Evolutionary conservation across 2,888 invertebrate species (phyloP), one percentile per base, ranked within the genome.

Genomic region (Drosophila conformis): DNA sequence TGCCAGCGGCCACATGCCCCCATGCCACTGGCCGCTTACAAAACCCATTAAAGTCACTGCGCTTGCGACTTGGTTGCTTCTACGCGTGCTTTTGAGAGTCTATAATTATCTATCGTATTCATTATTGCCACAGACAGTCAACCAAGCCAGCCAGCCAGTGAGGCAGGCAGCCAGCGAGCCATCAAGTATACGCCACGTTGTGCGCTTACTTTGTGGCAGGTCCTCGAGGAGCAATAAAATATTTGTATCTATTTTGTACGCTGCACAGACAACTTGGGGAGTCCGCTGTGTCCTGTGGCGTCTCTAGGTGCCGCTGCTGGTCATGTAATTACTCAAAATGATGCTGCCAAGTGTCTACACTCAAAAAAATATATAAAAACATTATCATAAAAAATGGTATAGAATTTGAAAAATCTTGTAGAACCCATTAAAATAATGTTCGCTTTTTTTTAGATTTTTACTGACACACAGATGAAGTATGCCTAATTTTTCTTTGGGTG

Each of bases 151-250:
- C 13, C 54, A 40, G n/a, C 21, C n/a, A 33, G 21, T 10, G 15
- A 38, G 25, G 35, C 49, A 35, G 35, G 6, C 33, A 4, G 51
- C 29, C 59, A 56, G 6, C 33, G 27, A 25, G 61, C 13, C 64
- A 70, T 77, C 74, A 71, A 74, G 83, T 74, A 68, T 80, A 69
- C 69, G 78, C 73, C 35, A 61, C 75, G 69, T 72, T 68, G 63
- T 52, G 42, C 53, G 73, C 68, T 67, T 40, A 29, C 66, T 53
- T 48, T 58, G 71, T 68, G 73, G 66, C 75, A 83, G 85, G 85
- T 89, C 91, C 91, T 91, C 60, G 62, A 89, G 90, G 90, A 78
- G 81, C 87, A 90, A 91, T 91, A 91, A 91, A 90, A 89, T 82
- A 80, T 80, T 89, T 87, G 80, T 90, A 85, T 90, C 90, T 84